Conservation (phyloP, 2,113 vertebrate genomes). For the Bufo gargarizans region DNA sequence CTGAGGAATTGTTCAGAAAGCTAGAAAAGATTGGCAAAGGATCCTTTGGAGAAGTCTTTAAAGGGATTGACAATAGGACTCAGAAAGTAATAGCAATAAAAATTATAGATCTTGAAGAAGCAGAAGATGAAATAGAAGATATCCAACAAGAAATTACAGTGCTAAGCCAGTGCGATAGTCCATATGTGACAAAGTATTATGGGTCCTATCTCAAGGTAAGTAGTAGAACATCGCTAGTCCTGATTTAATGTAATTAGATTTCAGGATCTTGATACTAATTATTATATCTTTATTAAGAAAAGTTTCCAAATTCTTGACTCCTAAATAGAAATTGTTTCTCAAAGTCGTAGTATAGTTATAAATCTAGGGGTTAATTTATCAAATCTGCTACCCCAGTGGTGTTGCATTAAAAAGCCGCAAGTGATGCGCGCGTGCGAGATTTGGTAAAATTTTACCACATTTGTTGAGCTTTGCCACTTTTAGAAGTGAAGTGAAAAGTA, state of each 20-base stretch:
- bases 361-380: too few relatives aligned
- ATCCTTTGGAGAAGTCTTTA: slow-evolving; percentile 97
- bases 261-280: background rate
- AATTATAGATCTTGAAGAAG: slow-evolving; percentile 98
- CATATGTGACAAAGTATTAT: slow-evolving; percentile 96
- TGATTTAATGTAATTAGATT: background rate
- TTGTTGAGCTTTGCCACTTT: too few relatives aligned
- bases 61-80: slow-evolving; percentile 97
- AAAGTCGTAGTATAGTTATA: too few relatives aligned
- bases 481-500: too few relatives aligned
- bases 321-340: background rate
- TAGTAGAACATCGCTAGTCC: background rate
- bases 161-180: slow-evolving; percentile 97
- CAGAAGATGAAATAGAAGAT: slow-evolving; percentile 98
- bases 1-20: slow-evolving; percentile 94
- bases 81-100: slow-evolving; percentile 98
- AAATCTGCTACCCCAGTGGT: too few relatives aligned
- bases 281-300: background rate
- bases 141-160: slow-evolving; percentile 99
- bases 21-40: slow-evolving; percentile 96
- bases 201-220: slow-evolving; percentile 98
- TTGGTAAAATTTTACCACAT: too few relatives aligned
- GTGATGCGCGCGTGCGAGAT: too few relatives aligned
- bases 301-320: background rate
- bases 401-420: too few relatives aligned